These are phyloP conservation scores for Danaus melanippus DNA, from an alignment of 1,140 invertebrate genomes.

Conservation along the genomic window DNA sequence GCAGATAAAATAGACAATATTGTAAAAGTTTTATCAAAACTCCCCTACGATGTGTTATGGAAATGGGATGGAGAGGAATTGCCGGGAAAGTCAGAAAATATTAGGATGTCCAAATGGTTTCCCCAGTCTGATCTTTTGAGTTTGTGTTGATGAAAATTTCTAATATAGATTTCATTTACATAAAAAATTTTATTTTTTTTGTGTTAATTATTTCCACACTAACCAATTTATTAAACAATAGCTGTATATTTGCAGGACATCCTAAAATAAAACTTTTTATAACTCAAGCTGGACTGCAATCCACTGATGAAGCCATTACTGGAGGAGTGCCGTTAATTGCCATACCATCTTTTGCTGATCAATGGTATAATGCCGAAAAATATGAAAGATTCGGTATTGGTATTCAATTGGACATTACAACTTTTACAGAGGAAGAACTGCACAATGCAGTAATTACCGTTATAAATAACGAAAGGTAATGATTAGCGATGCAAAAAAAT, in stretches of 20 bases:
- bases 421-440: conserved; percentile 29
- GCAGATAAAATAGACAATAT: conserved; percentile 42
- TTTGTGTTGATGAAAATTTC: conserved; percentile 23
- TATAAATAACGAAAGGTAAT: conserved; percentile 20
- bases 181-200: not conserved
- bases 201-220: not conserved
- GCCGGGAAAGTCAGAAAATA: conserved; percentile 52
- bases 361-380: conserved; percentile 35
- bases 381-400: conserved; percentile 30
- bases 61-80: conserved; percentile 55
- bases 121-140: conserved; percentile 68
- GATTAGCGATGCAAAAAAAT: no score
- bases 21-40: conserved; percentile 43
- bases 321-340: conserved; percentile 71
- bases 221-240: not conserved
- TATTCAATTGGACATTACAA: conserved; percentile 27
- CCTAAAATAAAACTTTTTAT: conserved; percentile 35
- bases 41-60: conserved; percentile 65
- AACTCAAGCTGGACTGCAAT: conserved; percentile 67
- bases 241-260: conserved; percentile 25
- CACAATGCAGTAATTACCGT: conserved; percentile 28
- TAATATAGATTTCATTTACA: not conserved
- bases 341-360: conserved; percentile 43
- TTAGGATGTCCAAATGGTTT: conserved; percentile 66
- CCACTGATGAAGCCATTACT: conserved; percentile 71